Base-by-base conservation (phyloP, 2,888 invertebrate genomes). In the Tenodera sinensis region DNA sequence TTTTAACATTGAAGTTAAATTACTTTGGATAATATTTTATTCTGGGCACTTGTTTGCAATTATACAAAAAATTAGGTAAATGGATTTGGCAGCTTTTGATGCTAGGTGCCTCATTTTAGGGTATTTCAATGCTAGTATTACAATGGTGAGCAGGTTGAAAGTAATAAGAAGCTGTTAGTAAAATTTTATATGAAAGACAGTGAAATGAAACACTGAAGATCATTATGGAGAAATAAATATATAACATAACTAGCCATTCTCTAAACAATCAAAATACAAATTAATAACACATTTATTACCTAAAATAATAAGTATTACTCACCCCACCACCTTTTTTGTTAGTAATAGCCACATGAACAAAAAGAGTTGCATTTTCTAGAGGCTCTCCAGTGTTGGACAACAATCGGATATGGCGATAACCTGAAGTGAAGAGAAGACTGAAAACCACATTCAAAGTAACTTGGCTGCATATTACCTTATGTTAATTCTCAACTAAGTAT, bases 341-440 rank as follows among this genome's bases (percentile, higher is more conserved):
- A 83, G 95, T 95, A 89, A 95, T 93, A 84, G 94, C 94, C 30
- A 95, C 92, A 92, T 95, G 95, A 28, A 95, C 94, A 92, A 95
- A 95, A 25, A 95, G 92, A 25, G 94, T 94, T 88, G 94, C 93
- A 91, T 94, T 94, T 88, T 94, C 92, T 91, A 95, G 92, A 14
- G 93, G 93, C 89, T 95, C 94, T 14, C 95, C 95, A 54, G 93
- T 93, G 91, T 94, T 94, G 83, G 94, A 93, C 90, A 94, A 91
- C 88, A 95, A 92, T 88, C 93, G 92, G 27, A 95, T 93, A 91
- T 95, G 95, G 12, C 95, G 93, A 91, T 94, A 95, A 81, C 95
- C 95, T 94, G 92, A 81, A 89, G 87, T 84, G 30, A 88, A 90
- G 84, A 90, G 54, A 88, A 54, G n/a, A 87, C 82, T 25, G 25